Evolutionary conservation across 2,888 invertebrate species (phyloP), one percentile per base, ranked within the genome.

Genomic region (Agonopterix arenella): DNA sequence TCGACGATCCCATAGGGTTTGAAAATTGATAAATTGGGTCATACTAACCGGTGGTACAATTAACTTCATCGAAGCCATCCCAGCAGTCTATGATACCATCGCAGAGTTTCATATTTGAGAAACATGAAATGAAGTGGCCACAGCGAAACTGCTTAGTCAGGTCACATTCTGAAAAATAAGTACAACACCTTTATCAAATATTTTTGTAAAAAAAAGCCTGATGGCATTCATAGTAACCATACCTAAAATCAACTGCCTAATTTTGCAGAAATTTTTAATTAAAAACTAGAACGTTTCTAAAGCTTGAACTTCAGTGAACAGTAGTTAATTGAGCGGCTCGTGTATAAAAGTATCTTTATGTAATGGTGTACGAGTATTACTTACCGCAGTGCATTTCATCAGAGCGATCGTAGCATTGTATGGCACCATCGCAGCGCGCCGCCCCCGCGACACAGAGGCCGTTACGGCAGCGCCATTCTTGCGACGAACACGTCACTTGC

Each of bases 61-160:
- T 92, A 37, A 91, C 80, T 90, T 95, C 95, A 68, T 95, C 95
- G 41, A 90, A 90, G 50, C 92, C 93, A 73, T 95, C 94, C 94
- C 94, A 95, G 70, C 95, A 95, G 72, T 95, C 94, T 53, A 94
- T 91, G 53, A 90, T 81, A 40, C 93, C 93, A 69, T 95, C 92
- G 74, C 95, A 95, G 62, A 90, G 88, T 71, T 92, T 93, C n/a
- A 82, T 80, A 55, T 91, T 89, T n/a, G 92, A 81, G 52, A 95
- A 89, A 76, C 95, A 95, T 46, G 94, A 94, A 58, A 94, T 93
- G 46, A 90, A 89, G 63, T 94, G 93, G 45, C 94, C 93, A 68
- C 95, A 95, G 47, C 92, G 93, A 73, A 95, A 95, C 72, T 93
- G 91, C 51, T 91, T 92, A 42, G 89, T 83, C 56, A 92, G 77